phyloP scores from a whole-genome alignment of 2,888 invertebrate genomes.

The Ptilodon capucinus region DNA sequence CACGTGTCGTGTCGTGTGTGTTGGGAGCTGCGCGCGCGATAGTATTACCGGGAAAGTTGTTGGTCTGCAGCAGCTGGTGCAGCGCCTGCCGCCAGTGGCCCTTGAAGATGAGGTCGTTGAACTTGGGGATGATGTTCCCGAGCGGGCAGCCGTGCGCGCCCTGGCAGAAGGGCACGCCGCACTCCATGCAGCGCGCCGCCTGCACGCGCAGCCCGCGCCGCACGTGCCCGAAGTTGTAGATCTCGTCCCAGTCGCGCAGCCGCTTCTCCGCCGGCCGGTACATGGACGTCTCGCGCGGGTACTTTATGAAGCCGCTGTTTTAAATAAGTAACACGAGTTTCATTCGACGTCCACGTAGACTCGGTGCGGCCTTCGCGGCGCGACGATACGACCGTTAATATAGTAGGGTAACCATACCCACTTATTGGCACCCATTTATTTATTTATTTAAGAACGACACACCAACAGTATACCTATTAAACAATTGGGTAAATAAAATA shows the following conservation, averaged over 20 bases:
- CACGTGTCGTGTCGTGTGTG: no score
- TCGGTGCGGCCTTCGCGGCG: no score
- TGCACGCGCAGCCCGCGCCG: slow-evolving; percentile 94
- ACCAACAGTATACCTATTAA: no score
- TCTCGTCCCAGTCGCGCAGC: slow-evolving; percentile 97
- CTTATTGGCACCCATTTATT: no score
- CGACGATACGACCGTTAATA: no score
- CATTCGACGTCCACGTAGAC: no score
- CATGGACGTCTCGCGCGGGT: slow-evolving; percentile 92
- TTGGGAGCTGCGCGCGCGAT: no score
- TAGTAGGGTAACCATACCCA: no score
- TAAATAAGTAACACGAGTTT: no score
- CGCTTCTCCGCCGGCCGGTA: slow-evolving; percentile 94
- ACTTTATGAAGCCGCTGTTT: slow-evolving; percentile 96
- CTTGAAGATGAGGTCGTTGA: slow-evolving; percentile 98
- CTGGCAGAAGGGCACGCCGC: slow-evolving; percentile 97
- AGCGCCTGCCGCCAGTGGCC: slow-evolving; percentile 97
- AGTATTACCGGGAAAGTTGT: slow-evolving; percentile 95
- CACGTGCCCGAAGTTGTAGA: slow-evolving; percentile 93
- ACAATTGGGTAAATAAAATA: no score
- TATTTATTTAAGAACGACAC: no score
- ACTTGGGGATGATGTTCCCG: slow-evolving; percentile 99
- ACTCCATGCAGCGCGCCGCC: slow-evolving; percentile 99
- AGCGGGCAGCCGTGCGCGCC: slow-evolving; percentile 95
- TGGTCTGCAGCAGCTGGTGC: slow-evolving; percentile 96